Percentiles rank a stretch among this genome's conserved stretches.
Conservation (phyloP, 2,113 vertebrate genomes). For the Saccopteryx bilineata region DNA sequence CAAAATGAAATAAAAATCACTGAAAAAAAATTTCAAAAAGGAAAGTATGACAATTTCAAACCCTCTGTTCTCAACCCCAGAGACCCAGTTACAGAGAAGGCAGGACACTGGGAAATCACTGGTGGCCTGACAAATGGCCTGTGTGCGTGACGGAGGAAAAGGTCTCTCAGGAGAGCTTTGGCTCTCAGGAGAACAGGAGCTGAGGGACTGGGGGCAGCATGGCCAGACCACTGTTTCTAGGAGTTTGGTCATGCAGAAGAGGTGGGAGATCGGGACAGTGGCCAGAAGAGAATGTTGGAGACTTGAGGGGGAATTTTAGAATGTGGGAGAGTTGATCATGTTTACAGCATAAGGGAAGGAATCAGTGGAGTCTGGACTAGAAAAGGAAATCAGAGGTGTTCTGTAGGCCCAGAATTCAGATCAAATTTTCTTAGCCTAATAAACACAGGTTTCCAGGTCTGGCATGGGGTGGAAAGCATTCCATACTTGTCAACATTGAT, state of each 20-base stretch:
- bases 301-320: neutral
- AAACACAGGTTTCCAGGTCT: neutral
- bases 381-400: neutral
- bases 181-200: neutral
- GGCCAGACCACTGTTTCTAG: neutral
- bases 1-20: neutral
- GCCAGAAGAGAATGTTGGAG: neutral
- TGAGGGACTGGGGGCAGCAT: neutral
- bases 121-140: neutral
- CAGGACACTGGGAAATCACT: neutral
- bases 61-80: neutral
- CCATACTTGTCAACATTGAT: neutral
- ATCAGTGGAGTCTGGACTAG: neutral
- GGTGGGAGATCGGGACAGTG: neutral
- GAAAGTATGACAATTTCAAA: neutral
- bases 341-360: neutral
- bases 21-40: neutral
- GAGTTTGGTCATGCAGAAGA: neutral
- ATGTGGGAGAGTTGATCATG: neutral
- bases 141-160: too few relatives aligned
- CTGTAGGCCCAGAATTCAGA: neutral
- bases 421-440: neutral
- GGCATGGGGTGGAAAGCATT: neutral
- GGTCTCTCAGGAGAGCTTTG: too few relatives aligned
- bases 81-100: neutral